Conservation (phyloP, 2,113 vertebrate species). For the Oceanites oceanicus region DNA sequence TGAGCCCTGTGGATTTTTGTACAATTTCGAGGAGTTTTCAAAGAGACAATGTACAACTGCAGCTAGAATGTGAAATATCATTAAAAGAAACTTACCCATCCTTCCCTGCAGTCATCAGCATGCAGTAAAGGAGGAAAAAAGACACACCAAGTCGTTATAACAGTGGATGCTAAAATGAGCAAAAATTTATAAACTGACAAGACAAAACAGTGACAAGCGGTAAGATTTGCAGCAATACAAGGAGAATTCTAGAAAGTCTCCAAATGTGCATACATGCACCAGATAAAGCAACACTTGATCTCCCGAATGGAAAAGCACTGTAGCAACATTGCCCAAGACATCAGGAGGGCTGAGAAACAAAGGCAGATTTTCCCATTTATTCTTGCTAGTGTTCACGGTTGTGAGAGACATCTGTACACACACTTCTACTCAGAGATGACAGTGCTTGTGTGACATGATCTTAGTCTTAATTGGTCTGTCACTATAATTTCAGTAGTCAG, state of each 20-base stretch:
- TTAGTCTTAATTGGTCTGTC: background rate
- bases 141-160: background rate
- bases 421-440: background rate
- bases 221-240: background rate
- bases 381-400: background rate
- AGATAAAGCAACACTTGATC: background rate
- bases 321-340: background rate
- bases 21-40: background rate
- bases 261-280: background rate
- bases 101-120: constrained; percentile 51
- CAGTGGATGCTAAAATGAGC: background rate
- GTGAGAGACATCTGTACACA: background rate
- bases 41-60: background rate
- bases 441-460: background rate
- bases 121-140: background rate
- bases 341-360: background rate
- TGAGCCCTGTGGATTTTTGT: background rate
- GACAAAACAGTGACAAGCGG: background rate
- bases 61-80: background rate
- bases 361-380: background rate
- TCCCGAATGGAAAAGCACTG: background rate
- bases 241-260: background rate
- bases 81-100: constrained; percentile 66
- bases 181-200: background rate
- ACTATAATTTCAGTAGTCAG: background rate